Evolutionary conservation across 2,113 vertebrate genomes (phyloP).

Genomic region (Formicarius rufipectus): DNA sequence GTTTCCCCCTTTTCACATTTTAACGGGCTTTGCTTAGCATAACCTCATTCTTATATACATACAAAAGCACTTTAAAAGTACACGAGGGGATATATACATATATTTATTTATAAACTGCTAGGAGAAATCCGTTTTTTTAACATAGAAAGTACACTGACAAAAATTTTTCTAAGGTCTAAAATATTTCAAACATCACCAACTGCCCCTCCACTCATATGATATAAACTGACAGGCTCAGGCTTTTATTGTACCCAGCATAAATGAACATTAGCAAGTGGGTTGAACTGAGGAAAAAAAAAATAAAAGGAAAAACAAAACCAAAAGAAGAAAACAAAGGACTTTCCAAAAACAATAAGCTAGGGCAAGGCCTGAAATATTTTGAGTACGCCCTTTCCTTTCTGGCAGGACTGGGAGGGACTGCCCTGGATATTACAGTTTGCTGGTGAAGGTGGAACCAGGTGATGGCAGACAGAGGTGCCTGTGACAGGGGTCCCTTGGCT

Average conservation of each 20-base stretch:
- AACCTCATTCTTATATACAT: background rate
- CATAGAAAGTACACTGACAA: background rate
- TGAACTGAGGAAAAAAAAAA: background rate
- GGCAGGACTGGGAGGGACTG: background rate
- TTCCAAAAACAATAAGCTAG: conserved; percentile 47
- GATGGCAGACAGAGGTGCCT: background rate
- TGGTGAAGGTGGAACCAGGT: background rate
- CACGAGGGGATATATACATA: background rate
- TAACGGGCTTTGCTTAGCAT: background rate
- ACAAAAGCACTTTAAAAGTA: background rate
- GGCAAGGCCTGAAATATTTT: conserved; percentile 25
- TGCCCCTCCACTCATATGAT: accelerated
- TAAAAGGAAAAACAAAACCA: background rate
- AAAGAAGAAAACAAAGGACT: background rate
- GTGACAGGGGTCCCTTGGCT: background rate
- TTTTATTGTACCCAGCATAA: background rate
- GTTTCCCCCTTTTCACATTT: background rate
- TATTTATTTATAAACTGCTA: background rate
- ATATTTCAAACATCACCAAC: background rate
- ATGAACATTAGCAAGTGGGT: background rate
- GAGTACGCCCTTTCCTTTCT: conserved; percentile 60
- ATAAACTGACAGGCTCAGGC: background rate
- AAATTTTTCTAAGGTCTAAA: background rate
- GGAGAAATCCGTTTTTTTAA: background rate
- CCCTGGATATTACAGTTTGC: background rate